Conservation (phyloP, 2,888 invertebrate genomes). For the Microctonus hyperodae region DNA sequence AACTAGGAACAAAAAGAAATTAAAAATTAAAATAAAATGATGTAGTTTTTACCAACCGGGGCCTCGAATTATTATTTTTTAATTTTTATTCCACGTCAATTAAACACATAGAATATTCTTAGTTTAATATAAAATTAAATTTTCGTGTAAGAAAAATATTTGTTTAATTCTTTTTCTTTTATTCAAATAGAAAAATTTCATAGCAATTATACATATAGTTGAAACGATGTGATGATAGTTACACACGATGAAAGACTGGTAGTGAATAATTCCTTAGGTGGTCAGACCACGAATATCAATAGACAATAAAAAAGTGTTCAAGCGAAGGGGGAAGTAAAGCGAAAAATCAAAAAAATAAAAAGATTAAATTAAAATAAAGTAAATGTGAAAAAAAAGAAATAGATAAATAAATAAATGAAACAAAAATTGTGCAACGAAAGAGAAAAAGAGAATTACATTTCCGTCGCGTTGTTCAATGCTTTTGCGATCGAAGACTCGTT, state of each 20-base stretch:
- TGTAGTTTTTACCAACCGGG: slow-evolving; percentile 48
- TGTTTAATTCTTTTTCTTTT: slow-evolving; percentile 24
- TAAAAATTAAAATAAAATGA: slow-evolving; percentile 38
- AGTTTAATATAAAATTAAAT: slow-evolving; percentile 16
- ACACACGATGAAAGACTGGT: slow-evolving; percentile 55
- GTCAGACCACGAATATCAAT: slow-evolving; percentile 38
- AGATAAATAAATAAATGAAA: slow-evolving; percentile 10
- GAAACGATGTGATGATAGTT: slow-evolving; percentile 19
- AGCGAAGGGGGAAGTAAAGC: slow-evolving; percentile 36
- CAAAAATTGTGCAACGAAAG: slow-evolving; percentile 24
- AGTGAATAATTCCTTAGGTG: slow-evolving; percentile 48
- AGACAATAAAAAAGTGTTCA: slow-evolving; percentile 57
- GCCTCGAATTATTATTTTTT: slow-evolving; percentile 55
- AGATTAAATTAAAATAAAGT: too few species aligned
- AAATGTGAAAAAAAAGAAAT: slow-evolving; percentile 15
- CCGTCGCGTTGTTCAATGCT: slow-evolving; percentile 26
- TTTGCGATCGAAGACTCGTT: slow-evolving; percentile 22
- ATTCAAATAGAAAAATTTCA: slow-evolving; percentile 31
- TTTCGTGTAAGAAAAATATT: too few species aligned
- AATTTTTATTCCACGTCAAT: slow-evolving; percentile 32
- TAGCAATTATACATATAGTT: background rate
- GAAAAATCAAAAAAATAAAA: too few species aligned
- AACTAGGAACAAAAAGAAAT: slow-evolving; percentile 40
- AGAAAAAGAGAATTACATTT: slow-evolving; percentile 28
- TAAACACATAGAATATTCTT: slow-evolving; percentile 19